phyloP scores from a whole-genome alignment of 1,140 invertebrate genomes.

The Odontomachus brunneus region DNA sequence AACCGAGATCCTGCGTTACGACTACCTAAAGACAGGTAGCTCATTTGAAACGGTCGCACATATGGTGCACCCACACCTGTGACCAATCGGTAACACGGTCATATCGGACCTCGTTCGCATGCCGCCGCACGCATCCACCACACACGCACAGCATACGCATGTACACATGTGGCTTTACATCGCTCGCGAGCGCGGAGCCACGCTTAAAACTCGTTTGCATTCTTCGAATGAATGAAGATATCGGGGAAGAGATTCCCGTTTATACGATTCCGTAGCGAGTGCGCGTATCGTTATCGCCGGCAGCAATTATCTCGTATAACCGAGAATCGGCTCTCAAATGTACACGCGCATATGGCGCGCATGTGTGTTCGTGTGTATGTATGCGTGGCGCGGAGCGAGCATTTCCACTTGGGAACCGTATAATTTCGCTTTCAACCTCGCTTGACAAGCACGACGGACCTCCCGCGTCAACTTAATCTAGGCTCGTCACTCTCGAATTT shows the following conservation, averaged over 20 bases:
- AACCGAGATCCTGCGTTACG: slow-evolving; percentile 35
- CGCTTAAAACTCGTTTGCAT: slow-evolving; percentile 54
- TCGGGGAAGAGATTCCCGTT: neutral
- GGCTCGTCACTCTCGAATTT: neutral
- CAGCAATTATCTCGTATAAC: slow-evolving; percentile 29
- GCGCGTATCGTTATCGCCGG: slow-evolving; percentile 23
- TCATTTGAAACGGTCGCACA: slow-evolving; percentile 55
- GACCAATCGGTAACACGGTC: slow-evolving; percentile 58
- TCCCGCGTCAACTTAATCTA: too few relatives aligned
- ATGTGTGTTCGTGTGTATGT: neutral
- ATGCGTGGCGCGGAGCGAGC: too few relatives aligned
- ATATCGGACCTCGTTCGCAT: slow-evolving; percentile 48
- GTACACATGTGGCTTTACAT: neutral
- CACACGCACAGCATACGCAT: slow-evolving; percentile 9
- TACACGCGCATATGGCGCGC: neutral
- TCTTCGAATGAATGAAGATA: slow-evolving; percentile 55
- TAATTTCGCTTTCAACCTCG: too few relatives aligned
- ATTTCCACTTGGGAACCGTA: too few relatives aligned
- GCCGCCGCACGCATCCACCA: slow-evolving; percentile 29
- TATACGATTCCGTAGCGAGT: slow-evolving; percentile 12
- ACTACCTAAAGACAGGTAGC: slow-evolving; percentile 57
- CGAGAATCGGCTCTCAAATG: neutral
- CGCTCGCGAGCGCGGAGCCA: neutral
- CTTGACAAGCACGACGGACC: too few relatives aligned
- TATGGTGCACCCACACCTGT: slow-evolving; percentile 57